phyloP scores from a whole-genome alignment of 2,888 invertebrate genomes.

The Brachycybe producta region DNA sequence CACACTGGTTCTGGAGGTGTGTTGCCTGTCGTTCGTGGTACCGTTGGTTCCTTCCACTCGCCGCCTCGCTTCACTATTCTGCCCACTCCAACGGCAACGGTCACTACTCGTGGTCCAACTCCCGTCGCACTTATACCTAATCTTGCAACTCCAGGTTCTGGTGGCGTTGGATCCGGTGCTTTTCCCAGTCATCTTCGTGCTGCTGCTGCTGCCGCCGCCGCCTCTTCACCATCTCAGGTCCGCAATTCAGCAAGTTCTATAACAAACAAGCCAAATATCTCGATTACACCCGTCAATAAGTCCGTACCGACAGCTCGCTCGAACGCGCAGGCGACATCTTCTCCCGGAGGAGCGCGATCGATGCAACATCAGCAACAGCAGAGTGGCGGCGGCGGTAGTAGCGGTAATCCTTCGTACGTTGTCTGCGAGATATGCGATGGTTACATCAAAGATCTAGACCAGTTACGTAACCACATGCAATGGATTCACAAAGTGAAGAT shows the following conservation, averaged over 20 bases:
- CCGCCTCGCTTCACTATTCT: constrained; percentile 23
- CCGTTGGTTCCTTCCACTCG: constrained; percentile 6
- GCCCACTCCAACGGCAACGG: constrained; percentile 24
- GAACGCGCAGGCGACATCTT: constrained; percentile 34
- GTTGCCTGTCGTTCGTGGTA: constrained; percentile 19
- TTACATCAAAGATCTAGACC: constrained; percentile 88
- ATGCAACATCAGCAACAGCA: constrained; percentile 26
- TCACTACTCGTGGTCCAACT: constrained; percentile 34
- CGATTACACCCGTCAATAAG: constrained; percentile 74
- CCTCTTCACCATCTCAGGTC: constrained; percentile 14
- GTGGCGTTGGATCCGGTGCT: constrained; percentile 27
- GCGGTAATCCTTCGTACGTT: constrained; percentile 62
- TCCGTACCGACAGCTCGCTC: constrained; percentile 38
- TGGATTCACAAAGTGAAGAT: constrained; percentile 97
- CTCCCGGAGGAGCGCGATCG: constrained; percentile 31
- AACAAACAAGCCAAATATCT: constrained; percentile 62
- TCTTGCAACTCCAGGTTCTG: constrained; percentile 38
- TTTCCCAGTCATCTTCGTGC: too few species aligned
- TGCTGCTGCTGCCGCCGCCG: too few species aligned
- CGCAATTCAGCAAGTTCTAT: constrained; percentile 14
- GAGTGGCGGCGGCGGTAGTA: constrained; percentile 22
- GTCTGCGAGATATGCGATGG: constrained; percentile 96
- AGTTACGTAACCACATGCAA: constrained; percentile 89
- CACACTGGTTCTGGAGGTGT: constrained; percentile 21
- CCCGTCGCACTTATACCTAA: constrained; percentile 44